Percentiles rank a stretch among this genome's conserved stretches.
Evolutionary conservation across 2,888 invertebrate genomes (phyloP).

Genomic region (Parthenolecanium corni): DNA sequence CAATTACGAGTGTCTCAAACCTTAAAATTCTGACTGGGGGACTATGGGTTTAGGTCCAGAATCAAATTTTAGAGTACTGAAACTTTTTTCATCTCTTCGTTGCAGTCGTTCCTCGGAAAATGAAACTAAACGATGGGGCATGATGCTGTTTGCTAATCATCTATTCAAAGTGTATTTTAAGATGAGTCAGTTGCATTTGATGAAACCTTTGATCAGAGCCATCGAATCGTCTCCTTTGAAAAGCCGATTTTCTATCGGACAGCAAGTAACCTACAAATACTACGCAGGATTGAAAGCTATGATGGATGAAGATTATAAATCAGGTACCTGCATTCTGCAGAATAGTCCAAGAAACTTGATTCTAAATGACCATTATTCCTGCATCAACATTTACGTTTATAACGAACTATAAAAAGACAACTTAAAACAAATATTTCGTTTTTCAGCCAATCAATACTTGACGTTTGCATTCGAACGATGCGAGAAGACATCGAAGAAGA

Average conservation of each 20-base stretch:
- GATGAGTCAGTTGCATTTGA: conserved; percentile 77
- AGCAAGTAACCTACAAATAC: conserved; percentile 92
- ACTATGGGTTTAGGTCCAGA: no score
- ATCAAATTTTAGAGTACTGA: conserved; percentile 48
- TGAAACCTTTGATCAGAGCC: conserved; percentile 89
- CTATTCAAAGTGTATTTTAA: conserved; percentile 93
- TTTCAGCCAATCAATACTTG: conserved; percentile 75
- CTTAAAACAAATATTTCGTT: conserved; percentile 15
- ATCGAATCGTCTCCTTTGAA: conserved; percentile 87
- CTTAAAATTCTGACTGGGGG: no score
- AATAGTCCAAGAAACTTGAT: no score
- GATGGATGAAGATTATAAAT: conserved; percentile 93
- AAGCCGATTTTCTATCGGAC: conserved; percentile 78
- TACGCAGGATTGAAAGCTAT: conserved; percentile 95
- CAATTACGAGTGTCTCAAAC: no score
- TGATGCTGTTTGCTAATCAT: conserved; percentile 93
- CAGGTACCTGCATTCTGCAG: conserved; percentile 41
- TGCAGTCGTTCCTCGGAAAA: conserved; percentile 59
- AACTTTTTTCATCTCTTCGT: conserved; percentile 29
- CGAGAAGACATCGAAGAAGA: conserved; percentile 63
- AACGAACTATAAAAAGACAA: no score
- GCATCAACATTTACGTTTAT: no score
- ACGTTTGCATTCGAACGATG: conserved; percentile 89
- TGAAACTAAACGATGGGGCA: conserved; percentile 89
- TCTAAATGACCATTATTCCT: no score